Base-by-base conservation (phyloP, 2,888 invertebrate species). In the Priocnemis perturbator region DNA sequence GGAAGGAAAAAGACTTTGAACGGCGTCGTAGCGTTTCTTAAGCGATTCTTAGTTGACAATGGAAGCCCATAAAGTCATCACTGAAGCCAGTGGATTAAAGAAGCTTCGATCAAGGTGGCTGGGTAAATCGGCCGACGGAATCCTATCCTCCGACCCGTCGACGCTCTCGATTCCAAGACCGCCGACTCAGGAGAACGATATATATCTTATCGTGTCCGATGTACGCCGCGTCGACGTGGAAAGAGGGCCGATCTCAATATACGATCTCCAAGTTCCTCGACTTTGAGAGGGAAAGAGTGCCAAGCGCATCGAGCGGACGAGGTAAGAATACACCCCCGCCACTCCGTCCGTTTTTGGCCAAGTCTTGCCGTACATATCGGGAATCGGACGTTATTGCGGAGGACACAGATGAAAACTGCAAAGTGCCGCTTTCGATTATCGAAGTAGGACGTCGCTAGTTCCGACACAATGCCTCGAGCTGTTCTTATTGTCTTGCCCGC, bases 341-440 rank as follows among this genome's bases (percentile, higher is more conserved):
- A 26, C 21, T 52, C n/a, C 48, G 30, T 50, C n/a, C n/a, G 26
- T 37, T 37, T 37, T 9, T 37, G 37, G 61, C 50, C 19, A 44
- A 44, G 26, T 57, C 64, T 47, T 26, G 59, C 57, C 65, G 64
- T 64, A 68, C 57, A 60, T 67, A 76, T 76, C 72, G 71, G 67
- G 67, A 78, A 78, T 73, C 71, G 68, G 58, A 68, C 65, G 76
- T 66, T 74, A 76, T 74, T 64, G 70, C 72, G 45, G 66, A 55
- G 56, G 50, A 50, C 64, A 57, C 47, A 56, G 60, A 75, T 58
- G 70, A 78, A 73, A 76, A 73, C 72, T 70, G 68, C 70, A 63
- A 76, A 76, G 60, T 76, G 73, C 64, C 64, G 66, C 56, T 58
- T 69, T 69, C 70, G 75, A 75, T 80, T 75, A 72, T 73, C 75